A percentile compares a stretch with the other conserved stretches of the same genome.
phyloP scores from a whole-genome alignment of 2,113 vertebrate species.

The Bothrops jararaca region DNA sequence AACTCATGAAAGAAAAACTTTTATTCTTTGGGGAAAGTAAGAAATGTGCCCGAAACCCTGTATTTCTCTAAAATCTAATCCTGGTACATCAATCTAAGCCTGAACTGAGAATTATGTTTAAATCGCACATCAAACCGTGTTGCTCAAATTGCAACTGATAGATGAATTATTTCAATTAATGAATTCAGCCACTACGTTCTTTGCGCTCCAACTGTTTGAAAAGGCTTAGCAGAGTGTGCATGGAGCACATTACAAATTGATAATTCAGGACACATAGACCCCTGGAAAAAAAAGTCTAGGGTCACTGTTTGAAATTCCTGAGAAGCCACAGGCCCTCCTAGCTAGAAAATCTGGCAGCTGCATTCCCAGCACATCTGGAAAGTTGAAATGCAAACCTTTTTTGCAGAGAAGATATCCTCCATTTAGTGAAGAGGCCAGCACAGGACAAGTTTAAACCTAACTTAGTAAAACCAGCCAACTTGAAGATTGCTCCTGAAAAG shows the following conservation, averaged over 20 bases:
- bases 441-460: too few relatives aligned
- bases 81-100: background rate
- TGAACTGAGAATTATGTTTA: background rate
- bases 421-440: too few relatives aligned
- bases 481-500: too few relatives aligned
- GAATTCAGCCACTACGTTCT: background rate
- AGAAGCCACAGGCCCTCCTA: background rate
- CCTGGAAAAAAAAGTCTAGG: background rate
- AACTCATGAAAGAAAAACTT: background rate
- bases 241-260: background rate
- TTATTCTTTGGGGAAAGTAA: background rate
- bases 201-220: background rate
- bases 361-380: background rate
- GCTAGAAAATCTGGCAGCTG: background rate
- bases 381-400: background rate
- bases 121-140: background rate
- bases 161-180: background rate
- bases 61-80: background rate
- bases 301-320: background rate
- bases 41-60: background rate
- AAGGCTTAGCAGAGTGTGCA: background rate
- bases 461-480: too few relatives aligned
- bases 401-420: background rate
- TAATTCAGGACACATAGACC: background rate
- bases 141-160: background rate